Evolutionary conservation across 2,113 vertebrate genomes (phyloP).

Genomic region (Engystomops pustulosus): DNA sequence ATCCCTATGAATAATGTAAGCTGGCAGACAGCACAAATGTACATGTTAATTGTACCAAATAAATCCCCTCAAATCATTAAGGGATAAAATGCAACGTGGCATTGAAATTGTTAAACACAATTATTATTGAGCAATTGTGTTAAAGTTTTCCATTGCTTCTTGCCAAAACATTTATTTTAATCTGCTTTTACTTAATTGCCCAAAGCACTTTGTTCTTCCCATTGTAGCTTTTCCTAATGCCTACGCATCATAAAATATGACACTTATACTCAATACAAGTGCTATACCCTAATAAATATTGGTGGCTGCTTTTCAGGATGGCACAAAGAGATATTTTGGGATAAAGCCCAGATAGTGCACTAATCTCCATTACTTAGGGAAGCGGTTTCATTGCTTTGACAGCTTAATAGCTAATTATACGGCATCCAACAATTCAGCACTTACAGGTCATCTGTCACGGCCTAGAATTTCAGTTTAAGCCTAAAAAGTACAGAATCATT

Average conservation of each 20-base stretch:
- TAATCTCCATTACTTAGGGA: conserved; percentile 58
- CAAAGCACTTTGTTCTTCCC: conserved; percentile 51
- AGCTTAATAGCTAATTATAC: conserved; percentile 60
- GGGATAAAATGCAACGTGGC: background rate
- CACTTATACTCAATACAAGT: conserved; percentile 51
- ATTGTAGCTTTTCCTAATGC: conserved; percentile 49
- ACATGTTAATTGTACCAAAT: background rate
- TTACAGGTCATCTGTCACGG: conserved; percentile 52
- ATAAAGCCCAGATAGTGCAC: conserved; percentile 53
- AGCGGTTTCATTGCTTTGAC: conserved; percentile 57
- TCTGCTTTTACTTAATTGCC: conserved; percentile 55
- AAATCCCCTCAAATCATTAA: background rate
- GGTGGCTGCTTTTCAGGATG: conserved; percentile 54
- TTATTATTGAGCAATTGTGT: conserved; percentile 40
- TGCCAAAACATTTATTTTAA: conserved; percentile 56
- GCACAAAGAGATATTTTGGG: conserved; percentile 58
- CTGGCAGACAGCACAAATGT: background rate
- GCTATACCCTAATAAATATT: conserved; percentile 59
- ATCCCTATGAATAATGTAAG: background rate
- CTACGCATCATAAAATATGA: conserved; percentile 58
- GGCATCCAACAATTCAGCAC: conserved; percentile 55
- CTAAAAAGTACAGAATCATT: conserved; percentile 25
- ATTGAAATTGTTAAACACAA: conserved; percentile 34
- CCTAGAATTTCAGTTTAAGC: conserved; percentile 26
- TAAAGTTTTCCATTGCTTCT: conserved; percentile 36